Evolutionary conservation across 2,888 invertebrate species (phyloP), one percentile per base, ranked within the genome.

Genomic region (Hemithea aestivaria): DNA sequence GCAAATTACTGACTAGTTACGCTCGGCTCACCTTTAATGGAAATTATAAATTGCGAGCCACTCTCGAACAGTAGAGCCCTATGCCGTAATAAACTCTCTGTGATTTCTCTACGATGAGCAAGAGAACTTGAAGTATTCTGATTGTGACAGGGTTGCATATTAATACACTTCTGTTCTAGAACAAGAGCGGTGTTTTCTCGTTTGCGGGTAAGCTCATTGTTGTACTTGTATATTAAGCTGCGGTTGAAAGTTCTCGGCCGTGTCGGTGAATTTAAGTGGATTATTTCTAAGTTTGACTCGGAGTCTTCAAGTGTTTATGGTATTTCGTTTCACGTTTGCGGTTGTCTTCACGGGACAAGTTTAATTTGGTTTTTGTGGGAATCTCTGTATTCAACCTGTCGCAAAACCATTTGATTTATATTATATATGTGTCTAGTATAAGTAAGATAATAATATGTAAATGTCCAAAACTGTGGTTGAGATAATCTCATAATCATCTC

Each of bases 181-280:
- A 33, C 32, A 12, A 31, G 32, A 21, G 23, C 29, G 23, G 26
- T 43, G 45, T 52, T 52, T 52, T 52, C 49, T 62, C 54, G 53
- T 60, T 50, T 50, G 48, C 47, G 50, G 48, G 41, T 44, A 70
- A 74, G 70, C 74, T 73, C 61, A 67, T 73, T 74, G 72, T 71
- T 66, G 66, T 68, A n/a, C n/a, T n/a, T n/a, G n/a, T n/a, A n/a
- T n/a, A 65, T 67, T 66, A 70, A 73, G 64, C 70, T 70, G 78
- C 51, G 67, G 68, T 70, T 58, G 49, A 42, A 58, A 63, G 61
- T 66, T 61, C 47, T 48, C 61, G 56, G 53, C 48, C 67, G 66
- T 75, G 74, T 66, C 67, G 62, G 48, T 60, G 72, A 78, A 73
- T 76, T 62, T 69, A 73, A 76, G 67, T 73, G 71, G 73, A 81